A percentile compares a stretch with the other conserved stretches of the same genome.
Evolutionary conservation across 2,888 invertebrate species (phyloP).

Genomic region (Lordiphosa fenestrarum): DNA sequence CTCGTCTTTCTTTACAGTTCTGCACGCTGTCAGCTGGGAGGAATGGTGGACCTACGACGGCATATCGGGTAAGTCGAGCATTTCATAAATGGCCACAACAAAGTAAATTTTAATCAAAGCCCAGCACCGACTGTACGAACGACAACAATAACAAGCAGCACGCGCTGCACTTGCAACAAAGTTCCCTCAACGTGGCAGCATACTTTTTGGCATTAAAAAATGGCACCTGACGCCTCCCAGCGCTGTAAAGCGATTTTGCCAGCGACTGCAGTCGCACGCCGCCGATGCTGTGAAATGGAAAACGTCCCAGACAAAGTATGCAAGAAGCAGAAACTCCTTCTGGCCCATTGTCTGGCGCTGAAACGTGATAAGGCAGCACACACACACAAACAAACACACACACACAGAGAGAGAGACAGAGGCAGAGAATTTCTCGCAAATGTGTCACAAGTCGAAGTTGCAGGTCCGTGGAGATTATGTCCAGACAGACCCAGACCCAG

Average conservation of each 20-base stretch:
- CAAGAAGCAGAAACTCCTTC: constrained; percentile 38
- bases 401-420: background rate
- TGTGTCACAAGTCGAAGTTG: constrained; percentile 44
- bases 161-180: constrained; percentile 49
- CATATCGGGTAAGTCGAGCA: constrained; percentile 88
- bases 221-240: constrained; percentile 17
- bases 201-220: constrained; percentile 29
- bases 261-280: constrained; percentile 35
- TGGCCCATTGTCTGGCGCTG: constrained; percentile 48
- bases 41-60: constrained; percentile 98
- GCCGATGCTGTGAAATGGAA: constrained; percentile 55
- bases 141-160: constrained; percentile 37
- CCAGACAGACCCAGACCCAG: constrained; percentile 33
- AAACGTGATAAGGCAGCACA: constrained; percentile 47
- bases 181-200: constrained; percentile 32
- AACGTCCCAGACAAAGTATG: constrained; percentile 41
- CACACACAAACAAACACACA: constrained; percentile 1
- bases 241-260: constrained; percentile 45
- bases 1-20: constrained; percentile 62
- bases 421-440: constrained; percentile 19
- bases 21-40: constrained; percentile 87
- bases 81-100: constrained; percentile 49
- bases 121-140: constrained; percentile 26
- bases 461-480: constrained; percentile 57
- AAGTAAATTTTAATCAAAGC: constrained; percentile 58